Evolutionary conservation across 2,113 vertebrate genomes (phyloP).

Genomic region (Calidris pugnax): DNA sequence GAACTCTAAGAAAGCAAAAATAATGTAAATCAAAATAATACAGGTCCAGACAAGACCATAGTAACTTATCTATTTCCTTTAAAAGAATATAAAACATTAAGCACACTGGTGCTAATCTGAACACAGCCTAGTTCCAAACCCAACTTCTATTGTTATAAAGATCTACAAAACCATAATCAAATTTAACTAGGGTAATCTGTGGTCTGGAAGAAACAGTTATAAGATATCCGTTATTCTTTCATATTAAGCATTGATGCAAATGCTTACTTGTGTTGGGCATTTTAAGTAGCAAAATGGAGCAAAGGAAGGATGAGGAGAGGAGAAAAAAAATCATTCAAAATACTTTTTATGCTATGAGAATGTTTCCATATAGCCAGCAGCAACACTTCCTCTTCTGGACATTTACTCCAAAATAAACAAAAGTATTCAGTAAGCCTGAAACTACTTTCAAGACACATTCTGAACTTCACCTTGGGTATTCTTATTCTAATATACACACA

Average conservation of each 20-base stretch:
- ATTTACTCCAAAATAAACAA: background rate
- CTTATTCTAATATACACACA: background rate
- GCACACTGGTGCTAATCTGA: background rate
- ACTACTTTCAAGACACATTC: background rate
- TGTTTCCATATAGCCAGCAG: background rate
- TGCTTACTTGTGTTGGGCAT: background rate
- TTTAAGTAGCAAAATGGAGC: background rate
- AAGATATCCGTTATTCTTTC: background rate
- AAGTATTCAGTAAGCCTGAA: background rate
- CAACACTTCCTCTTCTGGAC: background rate
- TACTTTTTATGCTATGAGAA: background rate
- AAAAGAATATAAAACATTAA: background rate
- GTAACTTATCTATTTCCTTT: background rate
- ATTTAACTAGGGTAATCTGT: background rate
- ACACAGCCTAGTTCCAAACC: background rate
- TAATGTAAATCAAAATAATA: background rate
- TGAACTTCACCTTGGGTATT: background rate
- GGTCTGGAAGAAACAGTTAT: background rate
- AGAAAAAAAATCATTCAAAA: background rate
- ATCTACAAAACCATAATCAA: background rate
- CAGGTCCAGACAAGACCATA: rapidly evolving
- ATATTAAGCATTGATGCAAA: background rate
- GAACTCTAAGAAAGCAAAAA: background rate
- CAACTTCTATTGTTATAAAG: background rate
- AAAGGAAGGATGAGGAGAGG: rapidly evolving